Conservation (phyloP, 2,797 vertebrate species). For the Chaenodraco wilsoni region DNA sequence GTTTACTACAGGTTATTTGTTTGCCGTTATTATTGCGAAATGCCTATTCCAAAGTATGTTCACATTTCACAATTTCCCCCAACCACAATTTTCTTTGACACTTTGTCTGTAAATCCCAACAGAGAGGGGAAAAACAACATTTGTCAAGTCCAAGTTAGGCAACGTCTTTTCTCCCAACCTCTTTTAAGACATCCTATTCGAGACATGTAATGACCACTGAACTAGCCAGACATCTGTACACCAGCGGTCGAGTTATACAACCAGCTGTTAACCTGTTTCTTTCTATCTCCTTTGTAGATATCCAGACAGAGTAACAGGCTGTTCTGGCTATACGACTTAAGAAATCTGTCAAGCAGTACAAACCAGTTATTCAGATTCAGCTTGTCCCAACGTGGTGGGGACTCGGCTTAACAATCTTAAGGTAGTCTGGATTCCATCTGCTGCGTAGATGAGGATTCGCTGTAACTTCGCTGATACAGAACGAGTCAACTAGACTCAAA, state of each 20-base stretch:
- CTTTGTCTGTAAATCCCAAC: background rate
- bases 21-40: no score
- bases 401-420: conserved; percentile 46
- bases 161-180: background rate
- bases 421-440: conserved; percentile 73
- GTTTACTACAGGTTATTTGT: background rate
- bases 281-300: conserved; percentile 22
- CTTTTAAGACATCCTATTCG: background rate
- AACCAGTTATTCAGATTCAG: conserved; percentile 15
- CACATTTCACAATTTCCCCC: no score
- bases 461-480: conserved; percentile 44
- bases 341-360: conserved; percentile 35
- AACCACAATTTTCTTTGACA: background rate
- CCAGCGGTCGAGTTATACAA: background rate
- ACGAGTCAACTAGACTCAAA: conserved; percentile 18
- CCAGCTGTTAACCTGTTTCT: conserved; percentile 17
- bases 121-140: background rate
- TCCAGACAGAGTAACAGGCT: conserved; percentile 45
- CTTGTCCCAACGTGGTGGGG: conserved; percentile 25
- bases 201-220: background rate
- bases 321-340: conserved; percentile 46
- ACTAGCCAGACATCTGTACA: conserved; percentile 1
- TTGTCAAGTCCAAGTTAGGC: background rate
- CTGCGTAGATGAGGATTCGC: conserved; percentile 33
- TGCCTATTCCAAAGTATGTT: no score